Conservation (phyloP, 1,140 invertebrate species). For the Temnothorax longispinosus region DNA sequence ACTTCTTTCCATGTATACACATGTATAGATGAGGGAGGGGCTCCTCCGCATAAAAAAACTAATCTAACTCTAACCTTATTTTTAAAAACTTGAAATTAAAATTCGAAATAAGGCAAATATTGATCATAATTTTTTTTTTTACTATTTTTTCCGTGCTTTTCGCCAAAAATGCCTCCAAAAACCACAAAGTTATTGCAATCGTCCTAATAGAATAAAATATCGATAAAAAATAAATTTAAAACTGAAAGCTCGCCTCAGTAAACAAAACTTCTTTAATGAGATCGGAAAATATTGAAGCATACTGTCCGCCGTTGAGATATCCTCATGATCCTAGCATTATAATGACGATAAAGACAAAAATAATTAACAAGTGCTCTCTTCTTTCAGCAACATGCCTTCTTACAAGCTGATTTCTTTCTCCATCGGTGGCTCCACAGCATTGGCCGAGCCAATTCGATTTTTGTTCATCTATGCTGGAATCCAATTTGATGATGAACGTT, state of each 20-base stretch:
- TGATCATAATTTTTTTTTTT: too few species aligned
- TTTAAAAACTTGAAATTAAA: too few species aligned
- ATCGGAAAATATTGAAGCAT: not conserved
- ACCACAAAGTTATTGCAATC: too few species aligned
- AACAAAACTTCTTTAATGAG: not conserved
- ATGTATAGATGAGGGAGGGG: too few species aligned
- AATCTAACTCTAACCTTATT: too few species aligned
- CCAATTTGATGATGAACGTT: slow-evolving; percentile 90
- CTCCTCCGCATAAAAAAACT: too few species aligned
- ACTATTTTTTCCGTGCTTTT: too few species aligned
- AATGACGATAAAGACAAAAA: not conserved
- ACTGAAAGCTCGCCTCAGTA: too few species aligned
- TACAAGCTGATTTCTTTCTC: slow-evolving; percentile 91
- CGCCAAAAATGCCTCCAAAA: too few species aligned
- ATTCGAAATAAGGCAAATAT: too few species aligned
- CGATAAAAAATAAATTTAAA: not conserved
- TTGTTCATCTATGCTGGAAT: slow-evolving; percentile 89
- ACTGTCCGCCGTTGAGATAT: too few species aligned
- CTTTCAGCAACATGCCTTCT: slow-evolving; percentile 79
- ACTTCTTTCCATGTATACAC: too few species aligned
- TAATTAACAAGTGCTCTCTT: not conserved
- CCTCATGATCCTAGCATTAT: not conserved
- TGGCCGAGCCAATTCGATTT: slow-evolving; percentile 91
- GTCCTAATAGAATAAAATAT: not conserved
- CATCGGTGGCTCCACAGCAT: slow-evolving; percentile 87